Conservation (phyloP, 2,888 invertebrate species). For the Augiades crinisus region DNA sequence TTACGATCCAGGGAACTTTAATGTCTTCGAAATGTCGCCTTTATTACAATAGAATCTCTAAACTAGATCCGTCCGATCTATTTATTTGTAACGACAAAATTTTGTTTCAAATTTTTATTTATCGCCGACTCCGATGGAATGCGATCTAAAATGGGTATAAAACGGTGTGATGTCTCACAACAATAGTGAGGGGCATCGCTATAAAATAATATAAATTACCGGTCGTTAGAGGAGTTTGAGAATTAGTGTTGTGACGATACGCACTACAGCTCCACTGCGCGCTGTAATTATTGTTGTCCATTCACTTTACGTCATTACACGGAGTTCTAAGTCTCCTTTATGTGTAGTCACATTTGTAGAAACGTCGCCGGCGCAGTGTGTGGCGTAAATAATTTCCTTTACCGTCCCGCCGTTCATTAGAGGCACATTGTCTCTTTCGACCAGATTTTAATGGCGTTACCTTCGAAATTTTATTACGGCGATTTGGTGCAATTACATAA, state of each 20-base stretch:
- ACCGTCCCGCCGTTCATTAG: constrained; percentile 67
- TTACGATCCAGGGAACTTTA: constrained; percentile 76
- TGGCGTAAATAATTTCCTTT: constrained; percentile 77
- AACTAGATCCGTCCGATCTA: constrained; percentile 62
- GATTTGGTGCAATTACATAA: constrained; percentile 55
- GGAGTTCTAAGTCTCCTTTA: constrained; percentile 73
- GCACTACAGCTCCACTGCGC: constrained; percentile 61
- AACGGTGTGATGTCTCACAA: constrained; percentile 13
- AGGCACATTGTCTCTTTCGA: constrained; percentile 63
- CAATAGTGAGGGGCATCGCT: constrained; percentile 19
- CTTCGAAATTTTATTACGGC: constrained; percentile 63
- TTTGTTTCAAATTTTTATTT: constrained; percentile 55
- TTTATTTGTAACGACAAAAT: constrained; percentile 63
- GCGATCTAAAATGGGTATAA: constrained; percentile 28
- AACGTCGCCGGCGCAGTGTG: constrained; percentile 52
- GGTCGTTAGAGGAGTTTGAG: constrained; percentile 43
- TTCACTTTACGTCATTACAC: constrained; percentile 75
- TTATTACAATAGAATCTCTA: constrained; percentile 72
- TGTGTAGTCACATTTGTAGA: constrained; percentile 58
- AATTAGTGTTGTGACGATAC: constrained; percentile 69
- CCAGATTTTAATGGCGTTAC: constrained; percentile 62
- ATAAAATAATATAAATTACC: constrained; percentile 28
- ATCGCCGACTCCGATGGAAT: constrained; percentile 32
- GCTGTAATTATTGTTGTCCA: constrained; percentile 73
- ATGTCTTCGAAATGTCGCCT: constrained; percentile 76